These are phyloP conservation scores for Thumatha senex DNA, from an alignment of 2,888 invertebrate species.

Conservation along the genomic window DNA sequence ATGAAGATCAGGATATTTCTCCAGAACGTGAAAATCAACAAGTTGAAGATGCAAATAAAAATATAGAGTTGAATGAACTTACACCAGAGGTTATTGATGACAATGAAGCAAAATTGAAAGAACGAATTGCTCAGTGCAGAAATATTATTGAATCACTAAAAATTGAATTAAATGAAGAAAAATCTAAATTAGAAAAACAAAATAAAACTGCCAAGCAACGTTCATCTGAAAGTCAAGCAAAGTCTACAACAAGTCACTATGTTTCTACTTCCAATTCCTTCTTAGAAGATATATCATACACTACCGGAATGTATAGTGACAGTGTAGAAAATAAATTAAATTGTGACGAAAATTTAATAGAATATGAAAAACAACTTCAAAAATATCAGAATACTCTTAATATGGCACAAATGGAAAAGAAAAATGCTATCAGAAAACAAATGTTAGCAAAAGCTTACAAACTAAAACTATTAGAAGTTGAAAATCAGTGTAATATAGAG, in stretches of 20 bases:
- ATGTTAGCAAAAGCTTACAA: conserved; percentile 76
- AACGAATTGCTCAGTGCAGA: conserved; percentile 68
- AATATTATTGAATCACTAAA: conserved; percentile 69
- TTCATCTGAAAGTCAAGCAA: conserved; percentile 14
- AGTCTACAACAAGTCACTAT: conserved; percentile 21
- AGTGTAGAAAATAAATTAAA: conserved; percentile 61
- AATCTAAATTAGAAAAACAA: conserved; percentile 59
- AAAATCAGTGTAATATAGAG: conserved; percentile 78
- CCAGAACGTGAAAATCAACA: conserved; percentile 13
- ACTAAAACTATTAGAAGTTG: conserved; percentile 71
- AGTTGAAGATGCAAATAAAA: conserved; percentile 13
- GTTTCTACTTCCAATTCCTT: conserved; percentile 28
- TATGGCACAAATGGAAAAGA: conserved; percentile 74
- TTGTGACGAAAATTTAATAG: conserved; percentile 67
- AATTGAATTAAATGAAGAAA: conserved; percentile 66
- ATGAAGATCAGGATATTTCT: conserved; percentile 13
- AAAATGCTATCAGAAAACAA: conserved; percentile 73
- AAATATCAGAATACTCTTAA: conserved; percentile 73
- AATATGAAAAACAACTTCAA: conserved; percentile 74
- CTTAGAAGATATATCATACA: conserved; percentile 27
- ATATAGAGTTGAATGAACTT: conserved; percentile 30
- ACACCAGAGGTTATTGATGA: conserved; percentile 54
- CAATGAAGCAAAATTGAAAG: conserved; percentile 63
- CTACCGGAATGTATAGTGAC: conserved; percentile 46
- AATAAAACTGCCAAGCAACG: conserved; percentile 27